Percentiles rank a stretch among this genome's conserved stretches.
These are phyloP conservation scores for Gnathonemus longibarbis DNA, from an alignment of 2,113 vertebrate species.

Conservation along the genomic window DNA sequence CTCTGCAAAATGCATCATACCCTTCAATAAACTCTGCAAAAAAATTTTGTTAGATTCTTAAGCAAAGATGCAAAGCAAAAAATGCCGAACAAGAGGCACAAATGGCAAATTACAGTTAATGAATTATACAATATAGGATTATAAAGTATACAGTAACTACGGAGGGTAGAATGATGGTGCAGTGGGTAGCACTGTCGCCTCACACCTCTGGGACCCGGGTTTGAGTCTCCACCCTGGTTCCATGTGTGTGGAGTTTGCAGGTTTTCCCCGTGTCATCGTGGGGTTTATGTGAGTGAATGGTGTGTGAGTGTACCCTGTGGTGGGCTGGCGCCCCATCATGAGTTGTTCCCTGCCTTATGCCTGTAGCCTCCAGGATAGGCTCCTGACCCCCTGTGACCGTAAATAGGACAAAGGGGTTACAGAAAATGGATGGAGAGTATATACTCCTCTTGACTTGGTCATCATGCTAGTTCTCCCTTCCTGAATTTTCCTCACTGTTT, in stretches of 20 bases:
- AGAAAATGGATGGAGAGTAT: no score
- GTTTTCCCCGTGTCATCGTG: neutral
- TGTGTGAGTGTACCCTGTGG: no score
- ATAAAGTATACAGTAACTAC: neutral
- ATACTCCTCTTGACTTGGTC: neutral
- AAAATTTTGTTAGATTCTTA: neutral
- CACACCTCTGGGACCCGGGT: neutral
- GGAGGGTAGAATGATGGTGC: neutral
- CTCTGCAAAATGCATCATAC: neutral
- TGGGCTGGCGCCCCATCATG: no score
- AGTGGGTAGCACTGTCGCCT: neutral
- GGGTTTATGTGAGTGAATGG: no score
- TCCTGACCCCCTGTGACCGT: no score
- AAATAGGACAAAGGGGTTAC: no score
- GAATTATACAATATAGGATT: neutral
- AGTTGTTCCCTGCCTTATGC: no score
- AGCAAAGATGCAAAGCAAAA: neutral
- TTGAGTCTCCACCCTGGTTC: neutral
- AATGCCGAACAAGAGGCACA: neutral
- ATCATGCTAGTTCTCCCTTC: neutral
- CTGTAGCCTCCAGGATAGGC: no score
- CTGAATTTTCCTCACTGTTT: neutral
- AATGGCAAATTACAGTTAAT: neutral
- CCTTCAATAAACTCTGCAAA: neutral
- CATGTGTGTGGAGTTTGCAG: neutral